Evolutionary conservation across 1,140 invertebrate genomes (phyloP).

Genomic region (Nasonia giraulti): DNA sequence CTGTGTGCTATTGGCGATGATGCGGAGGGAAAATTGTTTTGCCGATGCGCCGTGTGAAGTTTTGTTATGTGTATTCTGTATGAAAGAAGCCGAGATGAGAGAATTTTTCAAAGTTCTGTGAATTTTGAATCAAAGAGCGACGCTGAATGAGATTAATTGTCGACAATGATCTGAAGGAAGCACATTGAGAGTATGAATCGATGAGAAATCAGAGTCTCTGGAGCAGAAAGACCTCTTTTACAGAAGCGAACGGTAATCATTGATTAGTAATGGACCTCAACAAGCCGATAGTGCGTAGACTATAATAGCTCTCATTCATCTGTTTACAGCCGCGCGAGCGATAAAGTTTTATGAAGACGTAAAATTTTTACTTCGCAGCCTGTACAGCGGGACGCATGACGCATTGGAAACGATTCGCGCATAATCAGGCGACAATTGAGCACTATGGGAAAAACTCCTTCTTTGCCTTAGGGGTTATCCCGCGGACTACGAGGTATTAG

Average conservation of each 20-base stretch:
- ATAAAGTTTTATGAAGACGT: background rate
- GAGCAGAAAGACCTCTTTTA: background rate
- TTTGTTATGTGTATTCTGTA: no score
- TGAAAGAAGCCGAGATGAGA: no score
- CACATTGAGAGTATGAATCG: background rate
- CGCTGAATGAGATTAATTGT: no score
- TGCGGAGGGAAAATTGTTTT: background rate
- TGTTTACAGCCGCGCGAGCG: background rate
- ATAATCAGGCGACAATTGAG: no score
- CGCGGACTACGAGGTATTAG: no score
- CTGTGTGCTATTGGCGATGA: background rate
- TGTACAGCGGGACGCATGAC: no score
- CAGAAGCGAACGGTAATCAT: background rate
- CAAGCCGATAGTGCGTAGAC: background rate
- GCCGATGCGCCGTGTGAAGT: background rate
- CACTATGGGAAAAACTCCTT: no score
- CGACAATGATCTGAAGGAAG: no score
- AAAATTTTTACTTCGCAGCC: background rate
- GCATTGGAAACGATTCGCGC: no score
- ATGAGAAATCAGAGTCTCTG: background rate
- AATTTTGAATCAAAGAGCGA: no score
- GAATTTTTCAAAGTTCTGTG: no score
- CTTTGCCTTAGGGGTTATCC: no score
- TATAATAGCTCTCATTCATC: background rate
- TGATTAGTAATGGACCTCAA: background rate